Percentiles rank a stretch among this genome's conserved stretches.
Evolutionary conservation across 2,888 invertebrate species (phyloP).

Genomic region (Pristionchus arcanus): DNA sequence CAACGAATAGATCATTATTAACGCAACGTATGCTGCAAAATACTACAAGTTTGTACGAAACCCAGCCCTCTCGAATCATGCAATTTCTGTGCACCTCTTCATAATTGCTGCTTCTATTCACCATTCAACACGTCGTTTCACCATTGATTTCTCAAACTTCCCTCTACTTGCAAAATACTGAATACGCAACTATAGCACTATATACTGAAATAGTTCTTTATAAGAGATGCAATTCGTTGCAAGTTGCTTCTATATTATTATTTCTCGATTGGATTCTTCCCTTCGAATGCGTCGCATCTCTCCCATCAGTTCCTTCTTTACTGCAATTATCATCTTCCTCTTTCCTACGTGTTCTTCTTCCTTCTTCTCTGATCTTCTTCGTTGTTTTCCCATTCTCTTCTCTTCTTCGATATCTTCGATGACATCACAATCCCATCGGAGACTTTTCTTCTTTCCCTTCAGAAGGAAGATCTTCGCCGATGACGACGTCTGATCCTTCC

Average conservation of each 20-base stretch:
- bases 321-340: background rate
- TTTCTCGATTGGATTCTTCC: background rate
- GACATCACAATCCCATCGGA: constrained; percentile 13
- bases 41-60: background rate
- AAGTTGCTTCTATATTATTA: background rate
- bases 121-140: background rate
- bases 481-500: constrained; percentile 24
- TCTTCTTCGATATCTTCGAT: background rate
- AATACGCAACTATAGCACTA: background rate
- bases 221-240: too few species aligned
- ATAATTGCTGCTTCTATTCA: background rate
- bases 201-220: too few species aligned
- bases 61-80: background rate
- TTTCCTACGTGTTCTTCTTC: background rate
- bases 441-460: background rate
- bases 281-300: too few species aligned
- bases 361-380: background rate
- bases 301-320: background rate
- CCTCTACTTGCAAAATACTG: background rate
- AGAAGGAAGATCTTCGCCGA: background rate
- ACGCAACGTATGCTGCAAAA: background rate
- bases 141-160: background rate
- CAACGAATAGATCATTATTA: too few species aligned
- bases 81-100: background rate
- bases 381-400: background rate